phyloP scores from a whole-genome alignment of 2,888 invertebrate genomes.

The Kryphioiulus occultus region DNA sequence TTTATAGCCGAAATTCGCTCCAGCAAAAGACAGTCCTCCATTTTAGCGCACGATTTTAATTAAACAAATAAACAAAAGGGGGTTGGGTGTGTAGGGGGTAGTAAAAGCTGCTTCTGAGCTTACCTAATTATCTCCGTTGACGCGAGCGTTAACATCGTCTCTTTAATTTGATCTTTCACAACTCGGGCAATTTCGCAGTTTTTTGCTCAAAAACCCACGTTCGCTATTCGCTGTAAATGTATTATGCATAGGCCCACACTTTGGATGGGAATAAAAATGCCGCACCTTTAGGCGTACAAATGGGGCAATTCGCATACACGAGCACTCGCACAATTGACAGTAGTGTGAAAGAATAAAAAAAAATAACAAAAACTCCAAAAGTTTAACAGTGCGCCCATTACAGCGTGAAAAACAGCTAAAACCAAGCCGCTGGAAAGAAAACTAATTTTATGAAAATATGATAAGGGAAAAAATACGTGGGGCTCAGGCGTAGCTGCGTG shows the following conservation, averaged over 20 bases:
- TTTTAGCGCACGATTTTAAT: background rate
- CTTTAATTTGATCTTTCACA: constrained; percentile 6
- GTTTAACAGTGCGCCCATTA: background rate
- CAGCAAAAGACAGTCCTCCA: background rate
- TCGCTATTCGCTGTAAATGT: no score
- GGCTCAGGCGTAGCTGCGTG: background rate
- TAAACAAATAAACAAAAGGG: constrained; percentile 29
- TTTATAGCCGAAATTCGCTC: constrained; percentile 8
- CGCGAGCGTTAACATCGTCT: constrained; percentile 1
- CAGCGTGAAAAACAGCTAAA: background rate
- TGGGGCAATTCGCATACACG: no score
- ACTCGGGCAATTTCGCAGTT: background rate
- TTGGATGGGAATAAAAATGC: no score
- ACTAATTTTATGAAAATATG: background rate
- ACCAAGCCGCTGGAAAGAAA: background rate
- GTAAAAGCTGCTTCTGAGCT: background rate
- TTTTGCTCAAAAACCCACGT: background rate
- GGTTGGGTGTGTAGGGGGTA: background rate
- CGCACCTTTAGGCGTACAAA: background rate
- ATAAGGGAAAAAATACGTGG: background rate
- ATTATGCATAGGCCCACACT: background rate
- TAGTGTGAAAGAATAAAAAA: background rate
- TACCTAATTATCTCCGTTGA: constrained; percentile 14
- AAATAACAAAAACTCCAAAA: background rate
- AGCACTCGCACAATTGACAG: background rate